A percentile compares a stretch with the other conserved stretches of the same genome.
Evolutionary conservation across 2,888 invertebrate species (phyloP).

Genomic region (Heliothis peltigera): DNA sequence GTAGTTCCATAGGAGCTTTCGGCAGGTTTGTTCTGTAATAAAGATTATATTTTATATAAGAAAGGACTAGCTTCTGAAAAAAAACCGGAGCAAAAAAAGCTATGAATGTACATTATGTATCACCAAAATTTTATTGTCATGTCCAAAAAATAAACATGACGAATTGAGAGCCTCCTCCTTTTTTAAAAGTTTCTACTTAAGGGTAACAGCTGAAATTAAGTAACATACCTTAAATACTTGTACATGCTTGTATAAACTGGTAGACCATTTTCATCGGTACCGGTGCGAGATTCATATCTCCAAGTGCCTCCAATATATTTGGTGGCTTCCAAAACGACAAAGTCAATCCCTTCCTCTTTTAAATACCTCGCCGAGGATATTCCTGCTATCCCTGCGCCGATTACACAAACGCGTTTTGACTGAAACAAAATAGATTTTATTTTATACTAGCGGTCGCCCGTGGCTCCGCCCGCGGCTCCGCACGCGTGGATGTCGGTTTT

Average conservation of each 20-base stretch:
- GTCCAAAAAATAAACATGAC: background rate
- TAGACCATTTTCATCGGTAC: conserved; percentile 88
- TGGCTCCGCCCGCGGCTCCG: too few species aligned
- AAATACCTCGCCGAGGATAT: conserved; percentile 80
- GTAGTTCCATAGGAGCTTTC: conserved; percentile 84
- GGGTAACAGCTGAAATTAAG: too few species aligned
- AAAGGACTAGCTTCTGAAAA: too few species aligned
- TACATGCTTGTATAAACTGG: conserved; percentile 93
- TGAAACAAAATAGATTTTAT: conserved; percentile 38
- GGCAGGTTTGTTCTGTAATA: conserved; percentile 83
- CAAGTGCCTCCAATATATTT: conserved; percentile 83
- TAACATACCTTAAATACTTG: conserved; percentile 90
- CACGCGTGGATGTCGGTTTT: too few species aligned
- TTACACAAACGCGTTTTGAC: conserved; percentile 78
- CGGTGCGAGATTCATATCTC: conserved; percentile 86
- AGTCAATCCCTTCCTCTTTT: conserved; percentile 78
- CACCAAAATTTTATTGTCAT: too few species aligned
- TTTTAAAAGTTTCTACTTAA: too few species aligned
- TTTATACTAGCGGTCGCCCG: too few species aligned
- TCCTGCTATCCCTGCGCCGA: conserved; percentile 85
- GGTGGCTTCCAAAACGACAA: conserved; percentile 82
- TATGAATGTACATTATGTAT: too few species aligned
- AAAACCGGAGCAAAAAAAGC: too few species aligned
- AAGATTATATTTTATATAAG: background rate
- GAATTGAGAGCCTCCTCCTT: too few species aligned